Evolutionary conservation across 2,797 vertebrate species (phyloP).

Genomic region (Mormyrops boulengeri): DNA sequence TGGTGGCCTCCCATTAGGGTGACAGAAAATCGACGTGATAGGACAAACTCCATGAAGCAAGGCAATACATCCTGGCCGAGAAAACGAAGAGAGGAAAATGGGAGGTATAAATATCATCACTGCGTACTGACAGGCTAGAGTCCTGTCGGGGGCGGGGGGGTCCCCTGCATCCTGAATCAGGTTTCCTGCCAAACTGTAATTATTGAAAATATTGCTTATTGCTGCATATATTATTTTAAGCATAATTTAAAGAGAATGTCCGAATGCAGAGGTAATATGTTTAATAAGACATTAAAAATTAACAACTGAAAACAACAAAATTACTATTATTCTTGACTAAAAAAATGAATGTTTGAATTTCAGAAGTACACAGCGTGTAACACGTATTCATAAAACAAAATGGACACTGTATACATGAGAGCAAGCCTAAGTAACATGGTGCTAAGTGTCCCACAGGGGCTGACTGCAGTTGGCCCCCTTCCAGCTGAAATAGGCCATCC

Average conservation of each 20-base stretch:
- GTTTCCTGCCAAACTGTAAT: background rate
- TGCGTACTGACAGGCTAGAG: background rate
- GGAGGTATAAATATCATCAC: background rate
- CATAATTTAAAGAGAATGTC: background rate
- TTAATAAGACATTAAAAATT: background rate
- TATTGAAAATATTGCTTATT: background rate
- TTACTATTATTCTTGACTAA: background rate
- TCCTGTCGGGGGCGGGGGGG: background rate
- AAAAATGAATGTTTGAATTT: background rate
- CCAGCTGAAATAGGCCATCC: constrained; percentile 22
- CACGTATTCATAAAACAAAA: background rate
- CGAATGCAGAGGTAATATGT: background rate
- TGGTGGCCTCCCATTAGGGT: background rate
- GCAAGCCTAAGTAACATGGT: background rate
- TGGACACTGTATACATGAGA: background rate
- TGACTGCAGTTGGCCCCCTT: constrained; percentile 10
- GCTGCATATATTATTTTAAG: background rate
- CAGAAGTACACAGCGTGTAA: background rate
- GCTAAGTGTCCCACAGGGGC: background rate
- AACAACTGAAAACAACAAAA: background rate
- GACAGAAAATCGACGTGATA: background rate
- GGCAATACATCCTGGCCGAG: background rate
- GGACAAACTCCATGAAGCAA: background rate
- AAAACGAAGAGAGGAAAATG: background rate
- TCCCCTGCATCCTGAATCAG: background rate